phyloP scores from a whole-genome alignment of 2,797 vertebrate genomes.

The Odontamblyopus rebecca region DNA sequence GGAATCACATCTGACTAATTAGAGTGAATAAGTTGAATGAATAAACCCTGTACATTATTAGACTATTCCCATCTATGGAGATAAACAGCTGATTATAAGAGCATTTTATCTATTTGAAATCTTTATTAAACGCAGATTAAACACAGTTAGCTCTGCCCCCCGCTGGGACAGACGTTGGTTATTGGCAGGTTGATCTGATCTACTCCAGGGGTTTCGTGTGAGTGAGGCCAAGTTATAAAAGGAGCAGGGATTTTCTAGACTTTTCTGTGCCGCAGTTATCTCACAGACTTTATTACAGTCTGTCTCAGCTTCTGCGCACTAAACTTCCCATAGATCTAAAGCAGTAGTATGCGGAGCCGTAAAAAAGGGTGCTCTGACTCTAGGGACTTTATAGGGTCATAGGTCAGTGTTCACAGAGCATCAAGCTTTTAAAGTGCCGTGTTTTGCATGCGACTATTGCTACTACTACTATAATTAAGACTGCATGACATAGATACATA shows the following conservation, averaged over 20 bases:
- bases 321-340: background rate
- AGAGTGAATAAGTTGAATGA: background rate
- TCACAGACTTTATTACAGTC: conserved; percentile 10
- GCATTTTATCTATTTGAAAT: background rate
- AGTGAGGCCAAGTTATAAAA: conserved; percentile 31
- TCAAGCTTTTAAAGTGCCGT: no score
- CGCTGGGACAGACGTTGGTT: conserved; percentile 17
- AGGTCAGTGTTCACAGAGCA: background rate
- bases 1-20: no score
- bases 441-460: background rate
- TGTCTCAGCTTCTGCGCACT: background rate
- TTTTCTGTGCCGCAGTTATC: conserved; percentile 12
- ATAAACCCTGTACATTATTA: background rate
- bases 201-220: conserved; percentile 15
- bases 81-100: background rate
- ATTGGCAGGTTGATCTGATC: conserved; percentile 1
- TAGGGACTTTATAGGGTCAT: background rate
- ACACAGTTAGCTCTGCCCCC: background rate
- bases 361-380: background rate
- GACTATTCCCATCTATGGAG: no score
- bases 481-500: no score
- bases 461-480: no score
- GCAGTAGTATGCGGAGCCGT: background rate
- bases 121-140: background rate
- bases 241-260: conserved; percentile 17